phyloP scores from a whole-genome alignment of 2,113 vertebrate genomes.

The Phrynosoma blainvillii region DNA sequence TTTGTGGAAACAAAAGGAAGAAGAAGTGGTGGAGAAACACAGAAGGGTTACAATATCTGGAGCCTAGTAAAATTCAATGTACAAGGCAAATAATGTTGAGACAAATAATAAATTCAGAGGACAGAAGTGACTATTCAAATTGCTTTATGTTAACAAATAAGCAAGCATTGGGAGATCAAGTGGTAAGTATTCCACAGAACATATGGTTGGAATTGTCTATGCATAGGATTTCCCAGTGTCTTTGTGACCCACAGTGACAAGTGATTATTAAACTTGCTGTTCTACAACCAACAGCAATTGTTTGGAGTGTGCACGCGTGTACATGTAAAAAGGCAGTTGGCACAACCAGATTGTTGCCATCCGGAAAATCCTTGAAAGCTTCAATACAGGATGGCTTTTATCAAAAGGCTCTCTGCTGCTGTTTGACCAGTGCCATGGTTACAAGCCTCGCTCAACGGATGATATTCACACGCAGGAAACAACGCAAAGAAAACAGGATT shows the following conservation, averaged over 20 bases:
- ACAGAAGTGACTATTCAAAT: neutral
- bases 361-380: constrained; percentile 59
- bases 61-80: neutral
- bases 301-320: neutral
- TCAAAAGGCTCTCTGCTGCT: constrained; percentile 71
- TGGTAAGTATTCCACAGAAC: neutral
- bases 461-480: constrained; percentile 91
- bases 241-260: neutral
- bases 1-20: neutral
- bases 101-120: neutral
- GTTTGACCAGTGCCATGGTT: constrained; percentile 85
- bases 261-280: neutral
- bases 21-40: neutral
- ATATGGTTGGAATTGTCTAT: neutral
- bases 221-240: neutral
- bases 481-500: constrained; percentile 98
- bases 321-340: constrained; percentile 32
- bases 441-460: constrained; percentile 81
- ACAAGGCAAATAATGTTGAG: neutral
- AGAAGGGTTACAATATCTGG: neutral
- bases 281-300: neutral
- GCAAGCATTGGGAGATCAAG: neutral
- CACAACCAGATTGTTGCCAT: constrained; percentile 46
- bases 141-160: neutral
- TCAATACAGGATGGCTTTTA: constrained; percentile 65